Percentiles rank a stretch among this genome's conserved stretches.
Conservation (phyloP, 2,797 vertebrate genomes). For the Falco peregrinus region DNA sequence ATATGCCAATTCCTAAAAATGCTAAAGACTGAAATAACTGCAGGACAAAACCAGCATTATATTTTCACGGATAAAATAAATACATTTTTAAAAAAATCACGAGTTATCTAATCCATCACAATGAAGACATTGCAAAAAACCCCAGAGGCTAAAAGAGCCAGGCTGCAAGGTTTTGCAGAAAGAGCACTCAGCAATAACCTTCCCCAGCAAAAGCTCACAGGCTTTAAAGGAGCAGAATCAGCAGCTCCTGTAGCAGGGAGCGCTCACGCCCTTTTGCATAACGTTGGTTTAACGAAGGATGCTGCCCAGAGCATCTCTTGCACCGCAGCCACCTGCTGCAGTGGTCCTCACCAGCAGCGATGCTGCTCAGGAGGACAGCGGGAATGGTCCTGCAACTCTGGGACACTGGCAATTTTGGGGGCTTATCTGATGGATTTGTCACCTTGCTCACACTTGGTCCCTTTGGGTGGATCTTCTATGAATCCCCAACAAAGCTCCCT, state of each 20-base stretch:
- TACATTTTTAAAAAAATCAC: background rate
- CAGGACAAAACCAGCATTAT: background rate
- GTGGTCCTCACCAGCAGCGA: rapidly evolving
- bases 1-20: slow-evolving; percentile 5
- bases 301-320: background rate
- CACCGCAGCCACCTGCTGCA: background rate
- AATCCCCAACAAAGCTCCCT: background rate
- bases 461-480: background rate
- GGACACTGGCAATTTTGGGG: background rate
- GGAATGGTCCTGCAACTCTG: background rate
- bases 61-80: background rate
- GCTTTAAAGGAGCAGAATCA: background rate
- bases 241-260: background rate
- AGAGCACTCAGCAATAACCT: background rate
- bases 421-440: background rate
- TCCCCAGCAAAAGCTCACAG: background rate
- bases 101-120: background rate
- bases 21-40: background rate
- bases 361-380: background rate
- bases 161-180: background rate
- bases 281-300: rapidly evolving
- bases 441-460: background rate
- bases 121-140: background rate
- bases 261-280: background rate
- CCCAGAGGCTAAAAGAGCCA: background rate